These are phyloP conservation scores for Calcarius lapponicus DNA, from an alignment of 2,797 vertebrate genomes.

Conservation along the genomic window DNA sequence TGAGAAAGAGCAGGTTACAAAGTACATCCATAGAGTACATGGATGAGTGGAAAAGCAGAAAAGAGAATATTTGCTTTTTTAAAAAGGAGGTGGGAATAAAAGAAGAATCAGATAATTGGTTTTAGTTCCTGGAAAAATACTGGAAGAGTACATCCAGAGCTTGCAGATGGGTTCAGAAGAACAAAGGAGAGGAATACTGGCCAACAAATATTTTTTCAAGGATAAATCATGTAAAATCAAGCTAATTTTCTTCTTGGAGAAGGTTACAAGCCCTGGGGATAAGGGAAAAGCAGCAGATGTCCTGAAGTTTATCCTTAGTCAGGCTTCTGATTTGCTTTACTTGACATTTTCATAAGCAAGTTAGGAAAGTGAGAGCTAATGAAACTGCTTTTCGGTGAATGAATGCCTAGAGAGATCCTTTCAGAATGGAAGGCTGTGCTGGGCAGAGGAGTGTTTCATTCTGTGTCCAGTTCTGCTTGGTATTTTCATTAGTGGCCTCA, in stretches of 20 bases:
- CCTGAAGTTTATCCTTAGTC: conserved; percentile 25
- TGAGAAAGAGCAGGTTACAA: conserved; percentile 26
- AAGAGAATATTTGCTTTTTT: not conserved
- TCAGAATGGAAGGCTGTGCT: not conserved
- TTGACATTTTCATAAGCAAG: conserved; percentile 44
- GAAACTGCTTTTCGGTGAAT: conserved; percentile 27
- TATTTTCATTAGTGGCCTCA: not conserved
- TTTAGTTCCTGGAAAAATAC: conserved; percentile 41
- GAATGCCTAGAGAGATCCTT: conserved; percentile 13
- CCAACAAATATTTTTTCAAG: conserved; percentile 36
- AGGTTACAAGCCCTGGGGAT: conserved; percentile 20
- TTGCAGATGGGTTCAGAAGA: conserved; percentile 23
- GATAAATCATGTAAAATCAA: conserved; percentile 39
- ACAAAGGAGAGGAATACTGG: conserved; percentile 32
- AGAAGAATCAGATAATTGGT: not conserved
- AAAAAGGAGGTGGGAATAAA: not conserved
- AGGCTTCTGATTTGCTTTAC: conserved; percentile 37
- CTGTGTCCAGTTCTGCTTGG: not conserved
- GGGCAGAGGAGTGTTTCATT: not conserved
- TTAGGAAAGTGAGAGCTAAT: conserved; percentile 36
- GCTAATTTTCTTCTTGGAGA: conserved; percentile 38
- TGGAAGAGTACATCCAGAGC: conserved; percentile 22
- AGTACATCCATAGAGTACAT: not conserved
- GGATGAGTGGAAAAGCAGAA: conserved; percentile 23
- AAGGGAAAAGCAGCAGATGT: conserved; percentile 25